These are phyloP conservation scores for Raja brachyura DNA, from an alignment of 2,113 vertebrate species.

Conservation along the genomic window DNA sequence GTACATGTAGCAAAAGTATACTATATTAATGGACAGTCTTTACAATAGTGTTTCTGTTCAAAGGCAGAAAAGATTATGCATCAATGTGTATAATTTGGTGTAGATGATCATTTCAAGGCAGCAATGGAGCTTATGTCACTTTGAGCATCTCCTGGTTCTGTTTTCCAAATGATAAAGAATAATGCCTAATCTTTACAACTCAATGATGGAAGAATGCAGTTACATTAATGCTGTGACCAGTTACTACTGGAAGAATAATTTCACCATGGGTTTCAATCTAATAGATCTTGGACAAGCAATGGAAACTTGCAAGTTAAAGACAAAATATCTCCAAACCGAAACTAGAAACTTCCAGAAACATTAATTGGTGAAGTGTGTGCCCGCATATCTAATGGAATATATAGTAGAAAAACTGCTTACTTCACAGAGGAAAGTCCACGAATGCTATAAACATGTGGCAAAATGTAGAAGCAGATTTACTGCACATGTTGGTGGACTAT, in stretches of 20 bases:
- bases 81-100: background rate
- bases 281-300: background rate
- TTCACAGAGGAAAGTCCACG: background rate
- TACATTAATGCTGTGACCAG: background rate
- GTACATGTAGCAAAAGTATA: background rate
- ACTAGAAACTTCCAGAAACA: background rate
- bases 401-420: background rate
- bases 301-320: background rate
- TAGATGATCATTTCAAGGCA: background rate
- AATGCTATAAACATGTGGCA: background rate
- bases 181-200: background rate
- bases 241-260: background rate
- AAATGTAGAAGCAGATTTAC: background rate
- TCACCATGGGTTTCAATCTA: background rate
- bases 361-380: background rate
- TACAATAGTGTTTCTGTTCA: background rate
- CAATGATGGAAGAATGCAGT: background rate
- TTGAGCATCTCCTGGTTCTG: background rate
- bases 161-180: constrained; percentile 2
- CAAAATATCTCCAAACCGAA: background rate
- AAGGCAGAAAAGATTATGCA: background rate
- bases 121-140: background rate
- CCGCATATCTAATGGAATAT: background rate
- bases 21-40: background rate
- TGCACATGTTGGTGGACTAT: background rate